Percentiles rank a stretch among this genome's conserved stretches.
These are phyloP conservation scores for Sebastes flavidus DNA, from an alignment of 2,797 vertebrate genomes.

Conservation along the genomic window DNA sequence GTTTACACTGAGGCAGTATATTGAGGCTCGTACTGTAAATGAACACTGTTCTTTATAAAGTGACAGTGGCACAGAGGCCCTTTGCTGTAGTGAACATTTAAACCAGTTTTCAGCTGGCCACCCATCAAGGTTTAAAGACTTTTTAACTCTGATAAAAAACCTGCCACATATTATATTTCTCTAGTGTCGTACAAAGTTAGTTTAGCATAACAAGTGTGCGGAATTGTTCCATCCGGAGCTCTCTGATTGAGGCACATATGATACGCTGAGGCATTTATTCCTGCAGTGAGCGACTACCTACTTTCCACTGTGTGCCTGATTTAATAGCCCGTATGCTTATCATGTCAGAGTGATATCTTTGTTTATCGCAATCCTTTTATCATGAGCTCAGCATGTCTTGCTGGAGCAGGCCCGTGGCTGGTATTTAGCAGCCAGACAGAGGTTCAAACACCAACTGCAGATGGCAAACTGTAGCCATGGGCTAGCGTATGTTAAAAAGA, in stretches of 20 bases:
- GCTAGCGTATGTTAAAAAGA: constrained; percentile 14
- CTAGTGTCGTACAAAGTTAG: constrained; percentile 15
- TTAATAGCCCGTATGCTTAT: constrained; percentile 57
- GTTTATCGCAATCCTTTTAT: constrained; percentile 56
- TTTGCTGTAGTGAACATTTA: constrained; percentile 3
- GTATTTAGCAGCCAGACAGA: constrained; percentile 41
- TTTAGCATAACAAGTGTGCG: constrained; percentile 12
- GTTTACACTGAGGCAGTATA: constrained; percentile 9
- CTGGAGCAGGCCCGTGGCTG: constrained; percentile 20
- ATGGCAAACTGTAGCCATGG: constrained; percentile 46
- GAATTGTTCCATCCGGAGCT: constrained; percentile 7
- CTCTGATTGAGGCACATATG: constrained; percentile 1
- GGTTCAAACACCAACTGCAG: constrained; percentile 44
- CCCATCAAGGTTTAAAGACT: constrained; percentile 17
- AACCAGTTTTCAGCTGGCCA: constrained; percentile 9
- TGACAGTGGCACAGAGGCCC: neutral
- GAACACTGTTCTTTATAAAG: neutral
- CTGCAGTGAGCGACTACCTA: constrained; percentile 12
- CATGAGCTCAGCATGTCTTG: constrained; percentile 41
- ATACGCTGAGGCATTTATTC: constrained; percentile 18
- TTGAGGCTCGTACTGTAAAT: neutral
- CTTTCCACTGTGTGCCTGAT: constrained; percentile 45
- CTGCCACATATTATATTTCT: constrained; percentile 11
- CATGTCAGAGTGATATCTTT: constrained; percentile 56
- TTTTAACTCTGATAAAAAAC: constrained; percentile 31